Base-by-base conservation (phyloP, 2,888 invertebrate species). In the Callyntrura sp. region DNA sequence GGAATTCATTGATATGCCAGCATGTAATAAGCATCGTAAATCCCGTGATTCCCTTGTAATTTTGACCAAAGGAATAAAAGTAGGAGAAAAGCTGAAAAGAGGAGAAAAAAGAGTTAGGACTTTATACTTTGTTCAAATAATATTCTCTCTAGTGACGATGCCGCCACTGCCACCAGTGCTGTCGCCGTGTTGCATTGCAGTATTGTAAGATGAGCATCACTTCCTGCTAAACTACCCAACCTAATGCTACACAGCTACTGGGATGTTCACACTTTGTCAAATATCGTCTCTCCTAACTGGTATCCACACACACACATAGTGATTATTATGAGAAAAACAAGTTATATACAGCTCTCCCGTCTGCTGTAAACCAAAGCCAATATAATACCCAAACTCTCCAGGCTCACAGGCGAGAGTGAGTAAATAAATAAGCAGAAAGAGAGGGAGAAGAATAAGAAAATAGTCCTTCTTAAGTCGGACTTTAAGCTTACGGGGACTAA, bases 11-110 rank as follows among this genome's bases (percentile, higher is more conserved):
- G 93, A 93, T 93, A 93, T 93, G 92, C 93, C 93, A 92, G 92
- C 93, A 92, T 93, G 93, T 93, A 93, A 93, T 93, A 93, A 93
- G 93, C 92, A 93, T 90, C 93, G 93, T 93, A 93, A 93, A 93
- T 93, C 93, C 93, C 91, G 92, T 92, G 93, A 93, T 92, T 93
- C 93, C 90, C 90, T 90, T 92, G 93, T 93, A 93, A 93, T 93
- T 91, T 93, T 93, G 93, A 92, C 93, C 92, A 92, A 92, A 92
- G 90, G 89, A 88, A 88, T 88, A 88, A 87, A 76, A 83, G 76
- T 43, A 45, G 85, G 76, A 79, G 79, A 79, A 65, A 85, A 62
- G 55, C 65, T 55, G 51, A 28, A 79, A 12, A 51, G 23, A 48
- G 17, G 48, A 62, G 48, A 81, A 60, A 73, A 76, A 76, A 76